Evolutionary conservation across 1,140 invertebrate genomes (phyloP), one percentile per base, ranked within the genome.

Genomic region (Drosophila busckii): DNA sequence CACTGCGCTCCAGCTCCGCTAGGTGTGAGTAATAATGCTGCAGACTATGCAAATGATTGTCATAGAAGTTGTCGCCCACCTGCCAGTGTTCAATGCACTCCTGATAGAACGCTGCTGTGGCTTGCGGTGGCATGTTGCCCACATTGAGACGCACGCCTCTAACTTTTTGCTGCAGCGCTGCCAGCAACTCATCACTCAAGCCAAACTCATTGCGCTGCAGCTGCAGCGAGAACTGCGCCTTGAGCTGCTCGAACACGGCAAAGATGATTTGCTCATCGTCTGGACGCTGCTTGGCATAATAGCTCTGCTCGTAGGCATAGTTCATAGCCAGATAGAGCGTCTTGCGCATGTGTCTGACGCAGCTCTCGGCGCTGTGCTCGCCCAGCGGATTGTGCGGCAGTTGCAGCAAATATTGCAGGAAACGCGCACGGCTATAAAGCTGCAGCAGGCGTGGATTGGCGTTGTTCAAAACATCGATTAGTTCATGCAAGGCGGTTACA

Each of bases 281-380:
- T 0, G 17, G 19, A 7, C 75, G 64, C 1, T 50, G 59, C 1
- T 13, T 12, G 4, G 34, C 16, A 12, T 82, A 80, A 28, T 44
- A 82, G 13, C 13, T 69, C 6, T 44, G 49, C 28, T 80, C 75
- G 35, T 82, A 80, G 12, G 41, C 69, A 25, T 70, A 82, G 17
- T 82, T 80, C 75, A 80, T 80, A n/a, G 64, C 38, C 32, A 80
- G 37, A 4, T 80, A 80, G 2, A 80, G 55, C 1, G 75, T 60
- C 8, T 78, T 60, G 2, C 75, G 60, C 75, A 80, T 80, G 7
- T 80, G 75, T 2, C 20, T 28, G 1, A 34, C 6, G 6, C 23
- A 34, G 19, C 20, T 28, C 4, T 6, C 15, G 4, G 19, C 17
- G n/a, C 10, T 15, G 41, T 5, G 29, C 4, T 31, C 48, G 19